Conservation (phyloP, 2,888 invertebrate genomes). For the Auanema sp. region DNA sequence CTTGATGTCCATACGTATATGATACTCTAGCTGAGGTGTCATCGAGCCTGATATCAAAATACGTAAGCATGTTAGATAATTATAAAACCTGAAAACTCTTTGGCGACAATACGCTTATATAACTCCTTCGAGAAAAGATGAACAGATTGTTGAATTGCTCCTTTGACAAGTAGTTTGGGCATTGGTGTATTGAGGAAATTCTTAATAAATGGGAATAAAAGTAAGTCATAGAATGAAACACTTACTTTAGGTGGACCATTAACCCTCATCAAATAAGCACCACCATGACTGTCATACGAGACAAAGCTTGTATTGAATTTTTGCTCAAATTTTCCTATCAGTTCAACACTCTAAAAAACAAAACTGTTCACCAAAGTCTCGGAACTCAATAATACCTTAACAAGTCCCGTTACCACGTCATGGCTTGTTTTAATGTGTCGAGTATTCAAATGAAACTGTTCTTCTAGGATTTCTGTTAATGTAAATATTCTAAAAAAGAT, state of each 20-base stretch:
- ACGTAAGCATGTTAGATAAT: not conserved
- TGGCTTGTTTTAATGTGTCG: constrained; percentile 9
- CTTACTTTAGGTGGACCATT: constrained; percentile 1
- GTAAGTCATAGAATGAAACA: not conserved
- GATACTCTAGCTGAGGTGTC: constrained; percentile 26
- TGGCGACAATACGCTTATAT: constrained; percentile 24
- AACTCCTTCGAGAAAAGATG: constrained; percentile 23
- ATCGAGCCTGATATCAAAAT: too few species aligned
- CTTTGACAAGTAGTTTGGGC: constrained; percentile 24
- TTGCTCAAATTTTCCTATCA: not conserved
- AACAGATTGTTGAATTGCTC: constrained; percentile 27
- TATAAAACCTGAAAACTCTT: constrained; percentile 24
- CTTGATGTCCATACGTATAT: constrained; percentile 32
- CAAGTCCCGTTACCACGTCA: constrained; percentile 12
- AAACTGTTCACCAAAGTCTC: too few species aligned
- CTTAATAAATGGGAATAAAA: not conserved
- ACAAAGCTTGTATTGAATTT: too few species aligned
- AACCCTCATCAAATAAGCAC: constrained; percentile 43
- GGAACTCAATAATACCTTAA: constrained; percentile 4
- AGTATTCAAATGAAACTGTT: constrained; percentile 9
- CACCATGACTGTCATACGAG: constrained; percentile 20
- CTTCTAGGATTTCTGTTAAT: not conserved
- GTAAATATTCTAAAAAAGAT: constrained; percentile 4
- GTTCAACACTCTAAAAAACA: not conserved
- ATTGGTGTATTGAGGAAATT: constrained; percentile 9